These are phyloP conservation scores for Xestia ashworthii DNA, from an alignment of 2,888 invertebrate genomes.

Conservation along the genomic window DNA sequence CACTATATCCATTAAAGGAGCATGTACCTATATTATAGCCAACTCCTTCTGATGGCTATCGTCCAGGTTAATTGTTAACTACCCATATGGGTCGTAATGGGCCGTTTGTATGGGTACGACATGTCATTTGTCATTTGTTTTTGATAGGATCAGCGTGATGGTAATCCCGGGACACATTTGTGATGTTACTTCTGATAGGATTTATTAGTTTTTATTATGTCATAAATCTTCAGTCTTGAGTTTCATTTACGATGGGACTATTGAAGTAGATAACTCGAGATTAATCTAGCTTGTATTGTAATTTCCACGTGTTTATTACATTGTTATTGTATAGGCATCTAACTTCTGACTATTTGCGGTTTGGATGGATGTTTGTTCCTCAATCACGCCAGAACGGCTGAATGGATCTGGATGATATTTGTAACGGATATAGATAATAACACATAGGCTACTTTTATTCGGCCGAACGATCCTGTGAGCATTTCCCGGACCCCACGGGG, in stretches of 20 bases:
- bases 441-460: not conserved
- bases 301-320: not conserved
- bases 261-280: not conserved
- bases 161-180: constrained; percentile 1
- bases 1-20: constrained; percentile 52
- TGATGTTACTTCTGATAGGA: not conserved
- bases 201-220: constrained; percentile 15
- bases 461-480: not conserved
- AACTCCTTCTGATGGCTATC: constrained; percentile 59
- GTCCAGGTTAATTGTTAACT: constrained; percentile 58
- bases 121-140: constrained; percentile 36
- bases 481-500: not conserved
- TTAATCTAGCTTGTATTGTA: constrained; percentile 20
- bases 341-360: not conserved
- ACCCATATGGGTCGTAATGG: constrained; percentile 51
- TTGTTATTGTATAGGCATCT: not conserved
- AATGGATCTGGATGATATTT: not conserved
- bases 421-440: not conserved
- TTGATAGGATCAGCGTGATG: constrained; percentile 25
- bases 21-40: constrained; percentile 27
- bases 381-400: not conserved
- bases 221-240: constrained; percentile 15
- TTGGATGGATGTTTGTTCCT: not conserved
- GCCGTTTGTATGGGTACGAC: constrained; percentile 39
- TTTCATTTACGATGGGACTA: constrained; percentile 15